Base-by-base conservation (phyloP, 2,888 invertebrate species). In the Orthosia cruda region DNA sequence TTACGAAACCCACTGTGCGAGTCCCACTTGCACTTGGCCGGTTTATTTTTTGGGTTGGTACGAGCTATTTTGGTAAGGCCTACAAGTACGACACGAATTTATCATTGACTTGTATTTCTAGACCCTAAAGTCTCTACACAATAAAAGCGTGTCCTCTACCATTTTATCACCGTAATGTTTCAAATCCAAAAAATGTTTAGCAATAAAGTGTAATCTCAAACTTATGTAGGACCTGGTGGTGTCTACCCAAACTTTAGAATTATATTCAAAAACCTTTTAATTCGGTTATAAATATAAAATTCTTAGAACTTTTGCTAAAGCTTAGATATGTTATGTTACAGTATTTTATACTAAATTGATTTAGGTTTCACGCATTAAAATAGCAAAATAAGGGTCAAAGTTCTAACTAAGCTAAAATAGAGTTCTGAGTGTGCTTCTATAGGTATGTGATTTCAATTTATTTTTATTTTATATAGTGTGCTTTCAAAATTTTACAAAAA, bases 171-270 rank as follows among this genome's bases (percentile, higher is more conserved):
- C 54, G 57, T 63, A 54, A 58, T 58, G 4, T 78, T 80, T 80
- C 4, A 7, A 26, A 15, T 49, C 4, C 3, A 0, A 80, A 73
- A 63, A 66, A 40, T 20, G 20, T 45, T 45, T 3, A n/a, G 52
- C 23, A 66, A 62, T 80, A 67, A 73, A 63, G 67, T 63, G 67
- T 32, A 74, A 59, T 67, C n/a, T 26, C 4, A 66, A 67, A 80
- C 58, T 67, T 67, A 58, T 16, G 40, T 49, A 26, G 26, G 13
- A 18, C 57, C 57, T 4, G 15, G 15, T 20, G 15, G 20, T 45
- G 32, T 18, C 13, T 23, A 40, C 47, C 13, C 18, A 26, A 63
- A 67, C 47, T 80, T 55, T 26, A 16, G 45, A 57, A 59, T 80
- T 61, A 23, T 55, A 67, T 74, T 67, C 16, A 32, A 54, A 65